Percentiles rank a stretch among this genome's conserved stretches.
Conservation (phyloP, 2,888 invertebrate species). For the Gymnocheta viridis region DNA sequence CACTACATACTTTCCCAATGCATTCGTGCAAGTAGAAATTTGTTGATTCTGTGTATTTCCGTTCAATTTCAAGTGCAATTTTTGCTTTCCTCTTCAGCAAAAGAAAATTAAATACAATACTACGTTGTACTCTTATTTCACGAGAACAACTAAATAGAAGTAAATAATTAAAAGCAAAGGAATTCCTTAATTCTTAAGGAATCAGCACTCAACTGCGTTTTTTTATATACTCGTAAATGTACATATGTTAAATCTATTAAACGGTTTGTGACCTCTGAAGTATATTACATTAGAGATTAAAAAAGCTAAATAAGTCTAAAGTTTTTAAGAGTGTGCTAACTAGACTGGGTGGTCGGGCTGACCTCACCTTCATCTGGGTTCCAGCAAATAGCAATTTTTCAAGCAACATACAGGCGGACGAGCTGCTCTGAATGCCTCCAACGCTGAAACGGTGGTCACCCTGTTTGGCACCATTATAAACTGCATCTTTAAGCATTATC, state of each 20-base stretch:
- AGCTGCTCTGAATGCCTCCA: too few relatives aligned
- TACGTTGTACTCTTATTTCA: not conserved
- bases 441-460: too few relatives aligned
- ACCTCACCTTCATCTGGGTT: too few relatives aligned
- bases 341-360: too few relatives aligned
- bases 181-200: not conserved
- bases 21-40: not conserved
- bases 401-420: too few relatives aligned
- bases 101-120: not conserved
- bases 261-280: not conserved
- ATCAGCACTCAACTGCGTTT: not conserved
- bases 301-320: too few relatives aligned
- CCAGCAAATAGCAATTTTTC: too few relatives aligned
- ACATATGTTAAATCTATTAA: too few relatives aligned
- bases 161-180: conserved; percentile 22
- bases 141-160: not conserved
- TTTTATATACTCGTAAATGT: not conserved
- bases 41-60: conserved; percentile 43
- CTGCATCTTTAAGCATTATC: too few relatives aligned
- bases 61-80: conserved; percentile 32
- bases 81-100: conserved; percentile 20
- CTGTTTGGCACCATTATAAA: too few relatives aligned
- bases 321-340: too few relatives aligned
- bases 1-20: not conserved
- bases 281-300: not conserved